Evolutionary conservation across 2,888 invertebrate genomes (phyloP).

Genomic region (Abrostola tripartita): DNA sequence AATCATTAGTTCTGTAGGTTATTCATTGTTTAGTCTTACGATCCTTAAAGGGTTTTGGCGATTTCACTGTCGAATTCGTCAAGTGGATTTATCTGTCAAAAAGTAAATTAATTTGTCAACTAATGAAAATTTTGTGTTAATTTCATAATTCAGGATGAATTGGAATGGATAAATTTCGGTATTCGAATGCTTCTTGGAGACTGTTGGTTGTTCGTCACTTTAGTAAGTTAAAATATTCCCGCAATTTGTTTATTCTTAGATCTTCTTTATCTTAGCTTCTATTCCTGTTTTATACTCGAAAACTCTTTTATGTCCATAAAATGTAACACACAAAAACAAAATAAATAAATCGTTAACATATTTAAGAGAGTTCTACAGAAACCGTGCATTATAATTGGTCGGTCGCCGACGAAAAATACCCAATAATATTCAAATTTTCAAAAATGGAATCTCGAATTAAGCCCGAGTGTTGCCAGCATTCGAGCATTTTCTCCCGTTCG

Average conservation of each 20-base stretch:
- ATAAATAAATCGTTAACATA: slow-evolving; percentile 12
- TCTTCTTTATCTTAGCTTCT: too few species aligned
- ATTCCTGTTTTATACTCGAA: background rate
- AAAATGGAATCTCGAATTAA: slow-evolving; percentile 72
- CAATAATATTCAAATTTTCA: slow-evolving; percentile 67
- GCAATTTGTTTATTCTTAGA: background rate
- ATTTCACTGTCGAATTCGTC: slow-evolving; percentile 68
- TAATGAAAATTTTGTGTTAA: slow-evolving; percentile 53
- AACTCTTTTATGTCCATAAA: background rate
- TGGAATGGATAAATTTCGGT: slow-evolving; percentile 2
- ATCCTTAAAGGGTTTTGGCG: slow-evolving; percentile 73
- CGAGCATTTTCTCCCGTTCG: slow-evolving; percentile 74
- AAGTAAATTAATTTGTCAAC: slow-evolving; percentile 74
- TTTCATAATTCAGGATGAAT: slow-evolving; percentile 47
- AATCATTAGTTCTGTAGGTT: slow-evolving; percentile 82
- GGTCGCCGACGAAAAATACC: slow-evolving; percentile 43
- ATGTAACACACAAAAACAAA: background rate
- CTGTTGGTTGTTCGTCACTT: background rate
- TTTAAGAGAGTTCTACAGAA: slow-evolving; percentile 22
- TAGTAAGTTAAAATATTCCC: background rate
- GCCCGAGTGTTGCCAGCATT: slow-evolving; percentile 71
- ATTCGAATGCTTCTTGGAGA: background rate
- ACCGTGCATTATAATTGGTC: slow-evolving; percentile 46
- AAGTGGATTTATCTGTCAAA: slow-evolving; percentile 80
- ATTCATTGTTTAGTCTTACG: slow-evolving; percentile 75